These are phyloP conservation scores for Chymomyza fuscimana DNA, from an alignment of 2,888 invertebrate genomes.

Conservation along the genomic window DNA sequence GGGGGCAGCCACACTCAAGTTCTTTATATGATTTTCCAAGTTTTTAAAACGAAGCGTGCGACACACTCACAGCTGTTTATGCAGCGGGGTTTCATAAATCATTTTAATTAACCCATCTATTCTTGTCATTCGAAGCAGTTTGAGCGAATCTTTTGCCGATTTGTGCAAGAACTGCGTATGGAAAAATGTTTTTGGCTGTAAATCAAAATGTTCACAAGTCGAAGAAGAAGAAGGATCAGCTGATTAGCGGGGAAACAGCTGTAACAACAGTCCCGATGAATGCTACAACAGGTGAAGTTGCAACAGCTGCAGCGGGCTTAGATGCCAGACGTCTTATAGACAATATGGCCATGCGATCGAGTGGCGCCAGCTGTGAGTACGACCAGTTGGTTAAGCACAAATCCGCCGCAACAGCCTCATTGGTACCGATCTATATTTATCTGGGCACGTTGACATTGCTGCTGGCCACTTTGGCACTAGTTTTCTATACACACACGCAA, in stretches of 20 bases:
- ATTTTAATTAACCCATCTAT: not conserved
- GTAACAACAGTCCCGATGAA: slow-evolving; percentile 22
- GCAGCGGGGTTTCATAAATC: slow-evolving; percentile 4
- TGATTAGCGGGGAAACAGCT: slow-evolving; percentile 22
- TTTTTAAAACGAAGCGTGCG: not conserved
- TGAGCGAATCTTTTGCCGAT: slow-evolving; percentile 20
- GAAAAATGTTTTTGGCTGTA: slow-evolving; percentile 73
- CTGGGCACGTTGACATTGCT: slow-evolving; percentile 72
- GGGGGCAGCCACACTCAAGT: not conserved
- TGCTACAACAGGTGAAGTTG: slow-evolving; percentile 12
- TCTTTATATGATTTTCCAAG: not conserved
- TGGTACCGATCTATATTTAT: slow-evolving; percentile 68
- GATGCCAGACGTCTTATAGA: slow-evolving; percentile 48
- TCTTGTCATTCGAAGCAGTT: not conserved
- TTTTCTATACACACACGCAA: slow-evolving; percentile 72
- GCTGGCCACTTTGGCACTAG: slow-evolving; percentile 69
- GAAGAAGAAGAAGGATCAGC: slow-evolving; percentile 39
- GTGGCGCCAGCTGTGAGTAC: slow-evolving; percentile 30
- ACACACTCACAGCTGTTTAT: slow-evolving; percentile 5
- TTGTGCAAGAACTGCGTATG: not conserved
- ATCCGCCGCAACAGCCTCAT: slow-evolving; percentile 22
- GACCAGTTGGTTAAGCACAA: slow-evolving; percentile 48
- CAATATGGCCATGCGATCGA: not conserved
- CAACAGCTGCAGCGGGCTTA: slow-evolving; percentile 39
- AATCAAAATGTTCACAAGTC: slow-evolving; percentile 68